Base-by-base conservation (phyloP, 1,140 invertebrate species). In the Eufriesea mexicana region DNA sequence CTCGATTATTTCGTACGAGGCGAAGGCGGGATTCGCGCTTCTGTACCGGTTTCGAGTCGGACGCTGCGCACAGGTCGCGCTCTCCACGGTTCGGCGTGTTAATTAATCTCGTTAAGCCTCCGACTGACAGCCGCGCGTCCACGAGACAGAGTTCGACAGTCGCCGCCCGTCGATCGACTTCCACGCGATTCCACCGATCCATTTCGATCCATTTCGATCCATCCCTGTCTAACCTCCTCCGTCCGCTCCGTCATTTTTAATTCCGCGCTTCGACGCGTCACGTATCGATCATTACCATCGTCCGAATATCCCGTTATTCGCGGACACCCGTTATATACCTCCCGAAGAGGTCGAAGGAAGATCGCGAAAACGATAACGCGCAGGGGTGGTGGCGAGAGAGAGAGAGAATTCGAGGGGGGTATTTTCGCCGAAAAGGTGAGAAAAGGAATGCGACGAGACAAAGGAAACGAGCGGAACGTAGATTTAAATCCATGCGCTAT, bases 101-200 rank as follows among this genome's bases (percentile, higher is more conserved):
- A 79, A 84, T 84, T 84, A 84, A 84, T 84, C 59, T 79, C 54
- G 76, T 83, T 83, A 83, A 71, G 59, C 25, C 61, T 55, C 47
- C 28, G 45, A 64, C 73, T 81, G 80, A 77, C 80, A 82, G 57
- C 57, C 75, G 35, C 23, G 66, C 71, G 54, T 8, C 9, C 10
- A 66, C 14, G 25, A 61, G 12, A 78, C 28, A 71, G 77, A 49
- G 61, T 81, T 66, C 71, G 73, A 73, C 57, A 61, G 25, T 68
- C 45, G 54, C 71, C 49, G 16, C 16, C 62, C n/a, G n/a, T 1
- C 72, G 62, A 82, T 82, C 79, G 45, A 57, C 72, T 82, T 83
- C 66, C 55, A 66, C 42, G 51, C 5, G 12, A 18, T 16, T 16
- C 12, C 16, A 0, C 14, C n/a, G n/a, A n/a, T n/a, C n/a, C n/a